These are phyloP conservation scores for Diarsia mendica DNA, from an alignment of 2,888 invertebrate genomes.

Conservation along the genomic window DNA sequence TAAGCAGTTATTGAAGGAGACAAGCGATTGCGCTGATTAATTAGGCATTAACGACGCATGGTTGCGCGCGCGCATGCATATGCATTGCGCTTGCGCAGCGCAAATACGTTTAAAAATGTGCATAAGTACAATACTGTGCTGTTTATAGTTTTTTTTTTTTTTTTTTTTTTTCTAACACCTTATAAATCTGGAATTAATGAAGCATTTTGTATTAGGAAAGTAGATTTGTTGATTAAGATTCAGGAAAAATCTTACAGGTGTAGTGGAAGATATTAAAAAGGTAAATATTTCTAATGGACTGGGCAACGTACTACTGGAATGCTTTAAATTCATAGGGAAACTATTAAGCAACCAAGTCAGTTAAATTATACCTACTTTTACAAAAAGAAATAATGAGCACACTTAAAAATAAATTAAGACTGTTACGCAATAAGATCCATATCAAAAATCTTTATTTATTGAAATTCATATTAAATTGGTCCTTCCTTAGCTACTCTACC, in stretches of 20 bases:
- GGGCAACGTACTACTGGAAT: not conserved
- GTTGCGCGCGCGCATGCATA: constrained; percentile 45
- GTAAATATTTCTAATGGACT: too few species aligned
- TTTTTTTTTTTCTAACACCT: constrained; percentile 1
- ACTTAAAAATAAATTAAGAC: not conserved
- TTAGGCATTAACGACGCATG: constrained; percentile 53
- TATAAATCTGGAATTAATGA: constrained; percentile 5
- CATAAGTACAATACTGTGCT: constrained; percentile 22
- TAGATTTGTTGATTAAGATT: constrained; percentile 3
- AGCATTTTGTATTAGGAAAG: constrained; percentile 14
- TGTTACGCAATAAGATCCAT: not conserved
- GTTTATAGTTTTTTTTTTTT: constrained; percentile 2
- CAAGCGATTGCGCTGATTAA: constrained; percentile 53
- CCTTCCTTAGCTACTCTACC: constrained; percentile 19
- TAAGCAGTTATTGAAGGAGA: constrained; percentile 45
- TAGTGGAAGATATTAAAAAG: not conserved
- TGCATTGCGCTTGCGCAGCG: constrained; percentile 21
- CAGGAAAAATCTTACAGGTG: not conserved
- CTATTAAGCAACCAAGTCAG: not conserved
- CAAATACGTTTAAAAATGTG: constrained; percentile 35
- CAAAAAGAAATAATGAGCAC: not conserved
- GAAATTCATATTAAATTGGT: constrained; percentile 37
- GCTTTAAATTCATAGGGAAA: not conserved
- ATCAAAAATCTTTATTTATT: constrained; percentile 37
- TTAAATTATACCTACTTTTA: not conserved